A percentile compares a stretch with the other conserved stretches of the same genome.
phyloP scores from a whole-genome alignment of 2,113 vertebrate genomes.

The Dascyllus trimaculatus region DNA sequence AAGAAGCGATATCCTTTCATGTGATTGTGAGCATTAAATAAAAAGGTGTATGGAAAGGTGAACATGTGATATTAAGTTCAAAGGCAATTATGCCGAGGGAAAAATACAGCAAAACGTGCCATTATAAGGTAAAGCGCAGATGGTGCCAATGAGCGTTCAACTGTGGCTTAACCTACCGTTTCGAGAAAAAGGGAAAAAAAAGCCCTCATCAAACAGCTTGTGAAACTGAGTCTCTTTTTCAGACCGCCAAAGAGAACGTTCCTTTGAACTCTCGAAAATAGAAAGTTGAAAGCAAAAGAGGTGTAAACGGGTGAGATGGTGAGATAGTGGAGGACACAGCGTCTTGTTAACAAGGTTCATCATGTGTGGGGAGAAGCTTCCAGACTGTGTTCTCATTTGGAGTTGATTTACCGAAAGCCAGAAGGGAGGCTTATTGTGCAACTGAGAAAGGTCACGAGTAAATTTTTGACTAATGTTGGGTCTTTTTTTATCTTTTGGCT shows the following conservation, averaged over 20 bases:
- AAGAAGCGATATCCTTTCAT: not conserved
- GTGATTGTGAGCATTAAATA: not conserved
- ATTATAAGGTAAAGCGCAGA: conserved; percentile 22
- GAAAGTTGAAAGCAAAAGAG: conserved; percentile 55
- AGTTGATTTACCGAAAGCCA: conserved; percentile 59
- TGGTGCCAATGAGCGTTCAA: conserved; percentile 28
- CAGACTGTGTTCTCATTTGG: conserved; percentile 40
- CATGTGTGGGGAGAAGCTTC: conserved; percentile 43
- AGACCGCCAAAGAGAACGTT: conserved; percentile 16
- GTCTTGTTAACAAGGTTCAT: conserved; percentile 60
- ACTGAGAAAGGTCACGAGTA: conserved; percentile 67
- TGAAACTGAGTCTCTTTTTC: conserved; percentile 38
- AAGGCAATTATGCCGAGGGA: not conserved
- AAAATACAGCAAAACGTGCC: not conserved
- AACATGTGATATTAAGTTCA: not conserved
- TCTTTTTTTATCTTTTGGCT: conserved; percentile 35
- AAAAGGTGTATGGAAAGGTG: not conserved
- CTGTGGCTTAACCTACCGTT: conserved; percentile 3
- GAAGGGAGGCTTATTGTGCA: conserved; percentile 54
- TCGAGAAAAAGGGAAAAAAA: not conserved
- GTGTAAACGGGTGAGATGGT: conserved; percentile 13
- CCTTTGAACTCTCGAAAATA: conserved; percentile 55
- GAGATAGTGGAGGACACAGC: not conserved
- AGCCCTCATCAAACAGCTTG: conserved; percentile 38
- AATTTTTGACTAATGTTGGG: conserved; percentile 63